These are phyloP conservation scores for Actenoides lindsayi DNA, from an alignment of 2,113 vertebrate species.

Conservation along the genomic window DNA sequence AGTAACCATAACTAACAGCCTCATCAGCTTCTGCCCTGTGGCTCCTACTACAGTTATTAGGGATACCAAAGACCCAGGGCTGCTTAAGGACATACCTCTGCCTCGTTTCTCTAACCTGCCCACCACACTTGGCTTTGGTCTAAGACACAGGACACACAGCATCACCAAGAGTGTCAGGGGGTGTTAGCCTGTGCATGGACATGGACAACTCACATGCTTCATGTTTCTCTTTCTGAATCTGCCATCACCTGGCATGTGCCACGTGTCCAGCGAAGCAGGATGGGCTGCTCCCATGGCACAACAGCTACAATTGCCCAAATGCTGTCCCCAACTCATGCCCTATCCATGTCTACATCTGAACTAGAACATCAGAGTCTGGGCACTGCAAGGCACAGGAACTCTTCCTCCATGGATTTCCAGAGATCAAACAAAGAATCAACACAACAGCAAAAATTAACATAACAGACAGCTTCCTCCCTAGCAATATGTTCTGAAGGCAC, in stretches of 20 bases:
- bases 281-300: not conserved
- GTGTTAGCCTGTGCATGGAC: not conserved
- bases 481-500: not conserved
- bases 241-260: not conserved
- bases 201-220: fast-evolving
- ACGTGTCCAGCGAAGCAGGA: not conserved
- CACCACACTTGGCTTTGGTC: not conserved
- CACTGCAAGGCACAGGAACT: not conserved
- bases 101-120: not conserved
- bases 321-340: not conserved
- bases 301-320: not conserved
- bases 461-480: not conserved
- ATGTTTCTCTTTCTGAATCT: not conserved
- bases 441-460: not conserved
- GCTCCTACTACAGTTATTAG: not conserved
- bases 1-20: not conserved
- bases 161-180: fast-evolving
- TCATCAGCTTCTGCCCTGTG: not conserved
- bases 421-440: not conserved
- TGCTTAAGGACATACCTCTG: not conserved
- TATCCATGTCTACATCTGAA: not conserved
- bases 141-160: not conserved
- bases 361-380: not conserved
- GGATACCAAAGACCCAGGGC: not conserved
- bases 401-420: not conserved